phyloP scores from a whole-genome alignment of 2,888 invertebrate species.

The Pyrocoelia pectoralis region DNA sequence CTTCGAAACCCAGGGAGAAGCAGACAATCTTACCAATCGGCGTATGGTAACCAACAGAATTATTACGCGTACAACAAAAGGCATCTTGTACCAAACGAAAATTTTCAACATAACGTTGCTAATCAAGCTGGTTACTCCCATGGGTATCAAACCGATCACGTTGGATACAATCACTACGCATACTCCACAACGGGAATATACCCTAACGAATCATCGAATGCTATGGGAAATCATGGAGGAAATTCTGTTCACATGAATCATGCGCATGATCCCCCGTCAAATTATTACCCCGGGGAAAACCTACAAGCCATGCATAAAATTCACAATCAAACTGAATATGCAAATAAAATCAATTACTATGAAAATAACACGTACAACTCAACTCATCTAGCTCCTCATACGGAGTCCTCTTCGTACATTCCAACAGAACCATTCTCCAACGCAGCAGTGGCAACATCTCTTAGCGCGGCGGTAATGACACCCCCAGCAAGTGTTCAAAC shows the following conservation, averaged over 20 bases:
- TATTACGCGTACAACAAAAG: conserved; percentile 65
- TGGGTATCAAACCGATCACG: conserved; percentile 53
- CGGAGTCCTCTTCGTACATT: conserved; percentile 61
- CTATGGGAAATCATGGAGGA: conserved; percentile 45
- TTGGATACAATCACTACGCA: conserved; percentile 55
- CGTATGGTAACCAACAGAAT: conserved; percentile 62
- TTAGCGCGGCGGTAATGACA: conserved; percentile 66
- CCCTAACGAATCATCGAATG: conserved; percentile 51
- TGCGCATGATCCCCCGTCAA: conserved; percentile 46
- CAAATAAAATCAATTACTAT: conserved; percentile 62
- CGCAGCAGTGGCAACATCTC: conserved; percentile 59
- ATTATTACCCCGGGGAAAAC: conserved; percentile 55
- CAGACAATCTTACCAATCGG: conserved; percentile 58
- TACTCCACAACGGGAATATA: conserved; percentile 53
- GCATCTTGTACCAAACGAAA: conserved; percentile 56
- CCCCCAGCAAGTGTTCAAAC: conserved; percentile 66
- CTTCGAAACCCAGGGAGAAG: conserved; percentile 48
- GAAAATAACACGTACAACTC: conserved; percentile 63
- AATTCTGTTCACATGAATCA: conserved; percentile 48
- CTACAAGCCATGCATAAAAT: conserved; percentile 53
- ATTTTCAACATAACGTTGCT: conserved; percentile 48
- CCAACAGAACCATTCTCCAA: conserved; percentile 62
- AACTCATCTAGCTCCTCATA: conserved; percentile 56
- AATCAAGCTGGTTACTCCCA: conserved; percentile 52
- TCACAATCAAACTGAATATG: conserved; percentile 50